Base-by-base conservation (phyloP, 1,140 invertebrate species). In the Leptonema lineaticorne region DNA sequence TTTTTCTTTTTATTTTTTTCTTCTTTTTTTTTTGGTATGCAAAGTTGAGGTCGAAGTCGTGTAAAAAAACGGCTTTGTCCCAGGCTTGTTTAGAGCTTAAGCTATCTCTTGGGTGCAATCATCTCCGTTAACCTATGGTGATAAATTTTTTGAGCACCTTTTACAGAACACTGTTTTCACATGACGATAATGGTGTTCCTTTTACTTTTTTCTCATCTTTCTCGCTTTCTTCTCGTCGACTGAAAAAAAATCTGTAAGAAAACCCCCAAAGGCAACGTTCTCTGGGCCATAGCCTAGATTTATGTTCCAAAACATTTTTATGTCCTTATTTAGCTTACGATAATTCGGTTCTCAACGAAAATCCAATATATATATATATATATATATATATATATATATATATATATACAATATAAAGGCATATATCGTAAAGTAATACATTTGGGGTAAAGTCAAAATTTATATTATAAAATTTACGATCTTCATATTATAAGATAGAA, bases 121-220 rank as follows among this genome's bases (percentile, higher is more conserved):
- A 64, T 64, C 60, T 53, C 46, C 45, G 62, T 69, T 63, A 63
- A 69, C 67, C 67, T 60, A 56, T 50, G 46, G 48, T 46, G 57
- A 63, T 69, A 63, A 63, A 69, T 63, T 63, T 53, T 53, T 53
- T 48, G 57, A 67, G 66, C 57, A 67, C 66, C 53, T 67, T 67
- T 67, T 67, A 67, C 53, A 33, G 56, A 48, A 58, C 41, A 60
- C 57, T 48, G 30, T 58, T 67, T 67, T 58, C 57, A 67, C 46
- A 60, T 60, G 66, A 59, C 27, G 66, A 67, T 67, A 67, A 67
- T 67, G 50, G 22, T 24, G 50, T 53, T 53, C 50, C 50, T 53
- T 53, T 53, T 53, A 53, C 50, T 53, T 53, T 53, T 53, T 53
- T 9, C 22, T 24, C 50, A 8, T 6, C 50, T n/a, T n/a, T n/a